These are phyloP conservation scores for Podarcis muralis DNA, from an alignment of 2,113 vertebrate species.

Conservation along the genomic window DNA sequence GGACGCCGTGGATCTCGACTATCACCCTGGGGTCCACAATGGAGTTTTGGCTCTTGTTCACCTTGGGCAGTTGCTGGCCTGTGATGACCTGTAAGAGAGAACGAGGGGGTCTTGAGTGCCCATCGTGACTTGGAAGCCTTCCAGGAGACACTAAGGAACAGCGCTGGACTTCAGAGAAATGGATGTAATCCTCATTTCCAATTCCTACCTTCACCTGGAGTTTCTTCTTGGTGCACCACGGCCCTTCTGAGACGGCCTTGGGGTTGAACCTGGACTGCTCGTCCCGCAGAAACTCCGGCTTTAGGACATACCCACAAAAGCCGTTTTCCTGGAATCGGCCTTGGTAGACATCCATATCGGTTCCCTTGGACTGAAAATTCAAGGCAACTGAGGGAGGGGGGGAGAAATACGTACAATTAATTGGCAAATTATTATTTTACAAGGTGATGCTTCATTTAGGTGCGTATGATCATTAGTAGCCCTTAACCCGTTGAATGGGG, in stretches of 20 bases:
- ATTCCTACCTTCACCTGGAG: conserved; percentile 86
- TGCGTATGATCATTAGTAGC: background rate
- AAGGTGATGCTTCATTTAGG: background rate
- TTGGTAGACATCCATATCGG: conserved; percentile 94
- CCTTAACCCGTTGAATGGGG: background rate
- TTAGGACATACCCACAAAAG: conserved; percentile 88
- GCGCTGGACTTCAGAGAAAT: too few relatives aligned
- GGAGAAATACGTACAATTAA: background rate
- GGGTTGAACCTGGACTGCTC: conserved; percentile 84
- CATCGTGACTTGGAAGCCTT: background rate
- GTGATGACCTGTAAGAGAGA: conserved; percentile 85
- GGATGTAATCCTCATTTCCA: background rate
- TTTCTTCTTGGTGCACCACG: conserved; percentile 81
- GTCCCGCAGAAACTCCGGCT: conserved; percentile 87
- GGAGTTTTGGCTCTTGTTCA: conserved; percentile 90
- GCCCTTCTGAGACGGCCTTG: conserved; percentile 73
- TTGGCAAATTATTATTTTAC: background rate
- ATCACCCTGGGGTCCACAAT: conserved; percentile 93
- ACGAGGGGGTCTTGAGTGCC: background rate
- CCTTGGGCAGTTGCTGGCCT: conserved; percentile 94
- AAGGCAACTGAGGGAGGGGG: conserved; percentile 84
- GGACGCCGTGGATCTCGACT: conserved; percentile 84
- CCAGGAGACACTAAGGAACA: too few relatives aligned
- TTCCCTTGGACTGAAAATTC: conserved; percentile 91
- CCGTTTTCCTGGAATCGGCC: conserved; percentile 90